phyloP scores from a whole-genome alignment of 2,888 invertebrate genomes.

The Caenorhabditis becei region DNA sequence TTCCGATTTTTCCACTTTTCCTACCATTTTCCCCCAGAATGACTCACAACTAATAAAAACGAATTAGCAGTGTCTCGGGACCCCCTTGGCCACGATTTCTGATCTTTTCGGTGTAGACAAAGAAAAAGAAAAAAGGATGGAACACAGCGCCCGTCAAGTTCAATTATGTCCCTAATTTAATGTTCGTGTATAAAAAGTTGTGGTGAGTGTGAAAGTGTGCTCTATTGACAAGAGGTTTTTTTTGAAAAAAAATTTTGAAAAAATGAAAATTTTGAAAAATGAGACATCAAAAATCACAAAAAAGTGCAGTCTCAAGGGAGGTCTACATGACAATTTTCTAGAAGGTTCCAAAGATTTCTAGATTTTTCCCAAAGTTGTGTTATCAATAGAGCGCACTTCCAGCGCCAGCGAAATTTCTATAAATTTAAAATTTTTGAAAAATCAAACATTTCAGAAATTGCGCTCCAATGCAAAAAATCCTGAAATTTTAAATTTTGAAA shows the following conservation, averaged over 20 bases:
- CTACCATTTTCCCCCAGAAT: not conserved
- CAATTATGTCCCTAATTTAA: not conserved
- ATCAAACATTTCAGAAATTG: not conserved
- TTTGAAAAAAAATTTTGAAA: no score
- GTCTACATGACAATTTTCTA: no score
- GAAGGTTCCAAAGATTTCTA: no score
- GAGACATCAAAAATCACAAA: not conserved
- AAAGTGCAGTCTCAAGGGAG: not conserved
- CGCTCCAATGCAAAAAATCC: constrained; percentile 4
- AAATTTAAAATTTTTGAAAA: not conserved
- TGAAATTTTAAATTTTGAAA: not conserved
- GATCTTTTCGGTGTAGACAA: not conserved
- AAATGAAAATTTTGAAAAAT: not conserved
- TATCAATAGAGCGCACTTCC: no score
- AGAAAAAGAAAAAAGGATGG: not conserved
- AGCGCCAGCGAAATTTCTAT: no score
- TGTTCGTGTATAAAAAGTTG: not conserved
- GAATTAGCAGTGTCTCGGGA: not conserved
- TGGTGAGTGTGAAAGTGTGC: not conserved
- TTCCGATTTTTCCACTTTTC: no score
- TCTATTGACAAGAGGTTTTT: no score
- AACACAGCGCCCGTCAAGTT: not conserved
- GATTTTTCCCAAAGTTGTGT: no score
- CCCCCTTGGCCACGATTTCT: not conserved
- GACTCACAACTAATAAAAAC: not conserved